phyloP scores from a whole-genome alignment of 53 echinoderm and acorn worm species.

The Echinarachnius parma region DNA sequence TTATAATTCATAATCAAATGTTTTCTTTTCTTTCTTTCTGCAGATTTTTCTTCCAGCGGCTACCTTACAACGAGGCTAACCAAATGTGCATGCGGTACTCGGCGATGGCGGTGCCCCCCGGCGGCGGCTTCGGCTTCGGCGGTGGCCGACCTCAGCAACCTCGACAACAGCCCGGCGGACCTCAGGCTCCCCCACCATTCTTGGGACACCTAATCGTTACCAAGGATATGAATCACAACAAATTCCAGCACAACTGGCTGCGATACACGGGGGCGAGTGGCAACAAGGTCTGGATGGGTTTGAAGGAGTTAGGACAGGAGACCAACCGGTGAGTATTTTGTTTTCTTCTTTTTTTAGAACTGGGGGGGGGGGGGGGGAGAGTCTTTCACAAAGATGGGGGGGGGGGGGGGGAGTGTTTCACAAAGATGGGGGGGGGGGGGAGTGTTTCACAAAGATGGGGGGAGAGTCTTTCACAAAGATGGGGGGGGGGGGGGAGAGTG shows the following conservation, averaged over 20 bases:
- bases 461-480: too few species aligned
- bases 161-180: neutral
- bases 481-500: too few species aligned
- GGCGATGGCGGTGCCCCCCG: neutral
- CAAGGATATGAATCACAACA: constrained; percentile 31
- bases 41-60: constrained; percentile 35
- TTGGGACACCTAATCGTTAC: constrained; percentile 30
- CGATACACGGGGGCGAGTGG: constrained; percentile 28
- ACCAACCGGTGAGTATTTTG: constrained; percentile 13
- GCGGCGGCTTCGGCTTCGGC: neutral
- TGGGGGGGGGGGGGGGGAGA: too few species aligned
- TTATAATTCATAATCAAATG: neutral
- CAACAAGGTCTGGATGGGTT: constrained; percentile 45
- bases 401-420: too few species aligned
- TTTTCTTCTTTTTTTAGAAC: too few species aligned
- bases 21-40: neutral
- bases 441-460: too few species aligned
- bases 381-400: too few species aligned
- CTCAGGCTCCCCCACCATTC: neutral
- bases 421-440: too few species aligned
- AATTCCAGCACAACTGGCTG: constrained; percentile 47
- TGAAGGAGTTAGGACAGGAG: constrained; percentile 22
- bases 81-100: neutral
- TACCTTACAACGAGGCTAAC: constrained; percentile 41
- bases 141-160: too few species aligned